Conservation (phyloP, 2,113 vertebrate species). For the Cyprinodon variegatus region DNA sequence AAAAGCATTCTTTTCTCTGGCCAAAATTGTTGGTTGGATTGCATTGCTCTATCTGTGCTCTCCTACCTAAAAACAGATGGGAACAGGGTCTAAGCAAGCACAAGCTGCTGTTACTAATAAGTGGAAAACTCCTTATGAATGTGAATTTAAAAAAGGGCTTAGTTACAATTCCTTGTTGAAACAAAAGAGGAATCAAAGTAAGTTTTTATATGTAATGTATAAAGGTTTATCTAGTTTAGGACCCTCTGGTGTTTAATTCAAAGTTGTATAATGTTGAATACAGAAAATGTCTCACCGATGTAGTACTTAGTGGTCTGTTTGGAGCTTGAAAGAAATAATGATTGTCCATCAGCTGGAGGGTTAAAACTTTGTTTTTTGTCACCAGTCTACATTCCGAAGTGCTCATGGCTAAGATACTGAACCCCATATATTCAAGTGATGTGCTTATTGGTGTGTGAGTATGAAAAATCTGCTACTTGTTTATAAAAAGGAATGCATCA, state of each 20-base stretch:
- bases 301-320: background rate
- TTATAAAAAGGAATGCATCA: background rate
- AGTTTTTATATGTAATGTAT: background rate
- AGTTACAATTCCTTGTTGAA: background rate
- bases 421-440: background rate
- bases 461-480: background rate
- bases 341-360: constrained; percentile 7
- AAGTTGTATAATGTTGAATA: background rate
- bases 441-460: constrained; percentile 5
- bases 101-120: background rate
- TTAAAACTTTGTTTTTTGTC: background rate
- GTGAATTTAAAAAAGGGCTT: background rate
- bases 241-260: background rate
- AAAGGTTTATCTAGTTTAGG: background rate
- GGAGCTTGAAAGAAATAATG: background rate
- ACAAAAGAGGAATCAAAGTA: background rate
- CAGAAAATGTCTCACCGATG: background rate
- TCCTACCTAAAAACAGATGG: background rate
- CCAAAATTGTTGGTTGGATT: background rate
- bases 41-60: background rate
- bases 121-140: background rate
- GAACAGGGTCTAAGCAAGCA: background rate
- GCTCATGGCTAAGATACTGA: background rate
- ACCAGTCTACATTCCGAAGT: background rate
- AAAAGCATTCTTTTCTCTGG: background rate